Base-by-base conservation (phyloP, 2,888 invertebrate genomes). In the Diplolepis rosae region DNA sequence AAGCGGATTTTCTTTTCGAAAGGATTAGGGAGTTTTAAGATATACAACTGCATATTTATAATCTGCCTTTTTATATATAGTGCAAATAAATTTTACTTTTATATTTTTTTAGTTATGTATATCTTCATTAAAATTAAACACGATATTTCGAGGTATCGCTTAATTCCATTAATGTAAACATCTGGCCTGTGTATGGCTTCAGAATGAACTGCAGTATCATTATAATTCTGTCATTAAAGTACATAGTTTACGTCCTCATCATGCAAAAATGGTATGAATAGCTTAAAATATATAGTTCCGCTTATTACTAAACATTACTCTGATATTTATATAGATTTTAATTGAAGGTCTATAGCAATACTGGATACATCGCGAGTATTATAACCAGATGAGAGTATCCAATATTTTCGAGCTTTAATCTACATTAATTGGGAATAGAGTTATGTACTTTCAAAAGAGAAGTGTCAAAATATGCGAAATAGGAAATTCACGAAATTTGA, bases 1-100 rank as follows among this genome's bases (percentile, higher is more conserved):
- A 35, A 35, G 18, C 61, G 68, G 56, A 27, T 61, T 32, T 66
- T n/a, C 65, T n/a, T 18, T 11, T 30, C 15, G 15, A 27, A 54
- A 54, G 54, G 32, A 54, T 54, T 54, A 32, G 32, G 54, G 30
- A 7, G 2, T 28, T 13, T 6, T n/a, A 32, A 22, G 11, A 11
- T 22, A 35, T 6, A 51, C 13, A 42, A 32, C 5, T 45, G n/a
- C n/a, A n/a, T n/a, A n/a, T n/a, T n/a, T n/a, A n/a, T n/a, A n/a
- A n/a, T n/a, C n/a, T n/a, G n/a, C n/a, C n/a, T n/a, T n/a, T n/a
- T n/a, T n/a, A n/a, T n/a, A n/a, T n/a, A n/a, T n/a, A n/a, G n/a
- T n/a, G n/a, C n/a, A n/a, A n/a, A n/a, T n/a, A n/a, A n/a, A n/a
- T n/a, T n/a, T n/a, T n/a, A n/a, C n/a, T n/a, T n/a, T n/a, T n/a